A percentile compares a stretch with the other conserved stretches of the same genome.
Conservation (phyloP, 2,888 invertebrate species). For the Aelia acuminata region DNA sequence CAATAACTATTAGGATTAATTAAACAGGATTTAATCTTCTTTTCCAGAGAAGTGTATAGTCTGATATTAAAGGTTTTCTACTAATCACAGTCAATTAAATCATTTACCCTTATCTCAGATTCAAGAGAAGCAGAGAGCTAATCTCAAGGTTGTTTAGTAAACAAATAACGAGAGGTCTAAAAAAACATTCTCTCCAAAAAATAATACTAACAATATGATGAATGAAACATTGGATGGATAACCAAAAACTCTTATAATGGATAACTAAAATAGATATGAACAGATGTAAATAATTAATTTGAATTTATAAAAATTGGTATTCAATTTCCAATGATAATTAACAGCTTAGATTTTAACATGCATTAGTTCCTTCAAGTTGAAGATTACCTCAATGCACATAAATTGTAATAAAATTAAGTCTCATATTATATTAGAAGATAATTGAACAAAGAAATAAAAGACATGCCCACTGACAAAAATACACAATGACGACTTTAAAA, state of each 20-base stretch:
- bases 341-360: background rate
- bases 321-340: conserved; percentile 20
- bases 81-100: background rate
- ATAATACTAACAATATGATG: background rate
- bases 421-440: background rate
- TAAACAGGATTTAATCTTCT: too few relatives aligned
- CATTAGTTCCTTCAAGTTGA: background rate
- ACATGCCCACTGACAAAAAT: background rate
- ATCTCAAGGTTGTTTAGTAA: background rate
- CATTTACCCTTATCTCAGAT: background rate
- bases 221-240: background rate
- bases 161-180: background rate
- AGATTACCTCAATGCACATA: conserved; percentile 32
- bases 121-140: background rate
- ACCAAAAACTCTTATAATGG: background rate
- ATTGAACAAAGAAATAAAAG: background rate
- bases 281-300: background rate
- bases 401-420: background rate
- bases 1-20: too few relatives aligned
- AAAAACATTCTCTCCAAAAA: background rate
- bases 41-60: too few relatives aligned
- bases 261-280: background rate
- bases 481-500: background rate
- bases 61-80: background rate
- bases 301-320: background rate